Evolutionary conservation across 2,113 vertebrate species (phyloP).

Genomic region (Vireo altiloquus): DNA sequence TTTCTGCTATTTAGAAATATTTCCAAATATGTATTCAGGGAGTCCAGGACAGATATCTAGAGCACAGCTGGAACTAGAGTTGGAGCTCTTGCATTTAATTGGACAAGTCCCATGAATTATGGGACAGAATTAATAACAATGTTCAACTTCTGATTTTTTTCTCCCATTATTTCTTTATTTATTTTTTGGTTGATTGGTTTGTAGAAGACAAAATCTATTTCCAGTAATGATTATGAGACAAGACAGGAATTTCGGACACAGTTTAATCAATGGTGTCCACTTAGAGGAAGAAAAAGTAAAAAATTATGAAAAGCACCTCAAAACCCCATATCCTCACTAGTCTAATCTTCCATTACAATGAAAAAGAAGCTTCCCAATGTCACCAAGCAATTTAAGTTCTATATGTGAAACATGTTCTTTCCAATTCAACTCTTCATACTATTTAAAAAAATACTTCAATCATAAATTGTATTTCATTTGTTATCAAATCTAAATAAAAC

Average conservation of each 20-base stretch:
- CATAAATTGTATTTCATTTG: background rate
- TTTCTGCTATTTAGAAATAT: background rate
- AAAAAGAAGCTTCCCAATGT: background rate
- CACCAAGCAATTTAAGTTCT: background rate
- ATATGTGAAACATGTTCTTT: background rate
- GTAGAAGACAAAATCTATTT: background rate
- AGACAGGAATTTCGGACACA: background rate
- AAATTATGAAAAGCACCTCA: background rate
- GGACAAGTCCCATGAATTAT: background rate
- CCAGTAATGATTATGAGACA: background rate
- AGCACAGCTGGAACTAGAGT: background rate
- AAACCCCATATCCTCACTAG: background rate
- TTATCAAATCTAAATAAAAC: background rate
- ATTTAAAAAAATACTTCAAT: background rate
- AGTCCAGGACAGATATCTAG: background rate
- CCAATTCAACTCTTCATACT: background rate
- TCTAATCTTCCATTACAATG: background rate
- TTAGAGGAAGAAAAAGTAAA: background rate
- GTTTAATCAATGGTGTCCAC: background rate
- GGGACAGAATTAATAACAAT: background rate
- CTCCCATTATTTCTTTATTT: background rate
- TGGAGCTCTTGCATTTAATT: background rate
- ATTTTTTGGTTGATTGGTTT: background rate
- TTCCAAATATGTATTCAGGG: background rate
- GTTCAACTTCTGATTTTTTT: background rate